These are phyloP conservation scores for Octonoba sinensis DNA, from an alignment of 2,888 invertebrate genomes.

Conservation along the genomic window DNA sequence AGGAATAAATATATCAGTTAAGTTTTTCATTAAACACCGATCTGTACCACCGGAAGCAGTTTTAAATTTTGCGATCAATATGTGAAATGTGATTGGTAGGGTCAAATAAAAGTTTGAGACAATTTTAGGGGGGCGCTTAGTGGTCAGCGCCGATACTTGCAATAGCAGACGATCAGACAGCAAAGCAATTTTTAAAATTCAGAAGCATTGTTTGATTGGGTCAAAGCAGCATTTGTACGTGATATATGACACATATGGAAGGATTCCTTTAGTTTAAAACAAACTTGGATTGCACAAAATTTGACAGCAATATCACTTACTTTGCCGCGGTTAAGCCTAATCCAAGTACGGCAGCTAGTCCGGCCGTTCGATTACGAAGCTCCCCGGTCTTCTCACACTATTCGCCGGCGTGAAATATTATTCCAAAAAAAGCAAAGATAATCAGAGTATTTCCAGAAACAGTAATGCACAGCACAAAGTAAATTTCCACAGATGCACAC, in stretches of 20 bases:
- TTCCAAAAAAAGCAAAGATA: not conserved
- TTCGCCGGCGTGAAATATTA: not conserved
- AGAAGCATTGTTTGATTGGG: no score
- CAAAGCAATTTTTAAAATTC: no score
- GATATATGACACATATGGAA: no score
- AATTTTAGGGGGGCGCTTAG: conserved; percentile 38
- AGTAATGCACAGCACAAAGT: not conserved
- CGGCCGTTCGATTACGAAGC: not conserved
- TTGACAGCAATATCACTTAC: conserved; percentile 3
- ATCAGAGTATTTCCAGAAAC: not conserved
- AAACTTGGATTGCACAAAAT: no score
- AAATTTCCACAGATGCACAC: no score
- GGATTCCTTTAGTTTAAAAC: no score
- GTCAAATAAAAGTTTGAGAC: not conserved
- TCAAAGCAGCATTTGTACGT: no score
- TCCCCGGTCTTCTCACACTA: not conserved
- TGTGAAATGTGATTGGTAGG: conserved; percentile 22
- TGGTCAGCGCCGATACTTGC: conserved; percentile 1
- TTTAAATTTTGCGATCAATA: conserved; percentile 15
- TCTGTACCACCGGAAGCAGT: no score
- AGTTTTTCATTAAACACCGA: not conserved
- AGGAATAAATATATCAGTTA: not conserved
- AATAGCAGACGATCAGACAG: conserved; percentile 15
- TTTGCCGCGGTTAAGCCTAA: conserved; percentile 2
- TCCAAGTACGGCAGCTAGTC: conserved; percentile 3